phyloP scores from a whole-genome alignment of 2,888 invertebrate species.

The Drosophila hamatofila region DNA sequence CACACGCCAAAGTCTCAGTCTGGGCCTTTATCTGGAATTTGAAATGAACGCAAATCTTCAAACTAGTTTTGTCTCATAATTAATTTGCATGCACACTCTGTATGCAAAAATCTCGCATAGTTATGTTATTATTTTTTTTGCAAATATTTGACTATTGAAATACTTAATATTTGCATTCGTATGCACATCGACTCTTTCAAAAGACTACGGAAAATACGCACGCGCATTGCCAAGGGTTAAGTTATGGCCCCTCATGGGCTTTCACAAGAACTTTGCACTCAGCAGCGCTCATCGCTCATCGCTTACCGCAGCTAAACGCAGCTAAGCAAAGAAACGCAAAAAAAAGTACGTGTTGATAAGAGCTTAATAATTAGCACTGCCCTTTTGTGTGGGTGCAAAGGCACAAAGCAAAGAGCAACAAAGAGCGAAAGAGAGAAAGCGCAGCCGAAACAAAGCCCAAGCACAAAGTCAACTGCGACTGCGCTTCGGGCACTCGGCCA shows the following conservation, averaged over 20 bases:
- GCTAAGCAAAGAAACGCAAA: not conserved
- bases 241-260: conserved; percentile 30
- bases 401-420: conserved; percentile 13
- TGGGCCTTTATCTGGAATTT: conserved; percentile 36
- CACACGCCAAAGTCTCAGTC: conserved; percentile 23
- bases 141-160: conserved; percentile 30
- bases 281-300: conserved; percentile 26
- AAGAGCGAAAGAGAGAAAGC: conserved; percentile 15
- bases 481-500: conserved; percentile 10
- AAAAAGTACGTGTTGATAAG: conserved; percentile 15
- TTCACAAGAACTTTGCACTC: conserved; percentile 62
- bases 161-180: conserved; percentile 36
- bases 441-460: conserved; percentile 28
- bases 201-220: conserved; percentile 14
- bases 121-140: conserved; percentile 28
- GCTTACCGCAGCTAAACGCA: not conserved
- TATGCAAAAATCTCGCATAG: conserved; percentile 29
- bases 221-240: conserved; percentile 48
- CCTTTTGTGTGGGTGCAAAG: conserved; percentile 63
- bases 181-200: conserved; percentile 29
- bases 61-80: conserved; percentile 60
- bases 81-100: conserved; percentile 42
- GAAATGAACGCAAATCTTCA: conserved; percentile 38
- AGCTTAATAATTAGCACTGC: conserved; percentile 47
- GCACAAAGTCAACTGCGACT: conserved; percentile 36